phyloP scores from a whole-genome alignment of 2,113 vertebrate species.

The Cottus gobio region DNA sequence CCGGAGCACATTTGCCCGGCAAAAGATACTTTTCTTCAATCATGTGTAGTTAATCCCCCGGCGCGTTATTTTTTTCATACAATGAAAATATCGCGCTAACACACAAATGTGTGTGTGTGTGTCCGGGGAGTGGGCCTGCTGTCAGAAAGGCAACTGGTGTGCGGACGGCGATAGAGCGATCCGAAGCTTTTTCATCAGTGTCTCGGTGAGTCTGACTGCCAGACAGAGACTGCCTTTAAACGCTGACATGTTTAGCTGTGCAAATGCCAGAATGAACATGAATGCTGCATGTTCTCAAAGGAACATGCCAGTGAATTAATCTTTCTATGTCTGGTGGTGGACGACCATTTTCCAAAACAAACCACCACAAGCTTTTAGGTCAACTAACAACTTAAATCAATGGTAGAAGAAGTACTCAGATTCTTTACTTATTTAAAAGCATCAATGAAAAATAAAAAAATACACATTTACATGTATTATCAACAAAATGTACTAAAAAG shows the following conservation, averaged over 20 bases:
- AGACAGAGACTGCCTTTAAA: constrained; percentile 44
- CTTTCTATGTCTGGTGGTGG: not conserved
- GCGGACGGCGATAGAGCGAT: constrained; percentile 37
- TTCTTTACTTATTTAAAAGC: not conserved
- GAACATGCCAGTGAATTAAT: not conserved
- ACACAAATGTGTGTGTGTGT: constrained; percentile 26
- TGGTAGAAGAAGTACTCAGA: not conserved
- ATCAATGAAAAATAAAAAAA: not conserved
- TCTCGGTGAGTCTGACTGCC: constrained; percentile 27
- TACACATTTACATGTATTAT: not conserved
- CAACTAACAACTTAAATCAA: not conserved
- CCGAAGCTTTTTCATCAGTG: constrained; percentile 48
- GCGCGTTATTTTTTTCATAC: constrained; percentile 15
- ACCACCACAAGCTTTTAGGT: not conserved
- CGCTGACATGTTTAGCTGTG: constrained; percentile 27
- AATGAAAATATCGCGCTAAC: constrained; percentile 56
- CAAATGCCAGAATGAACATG: constrained; percentile 44
- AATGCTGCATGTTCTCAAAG: not conserved
- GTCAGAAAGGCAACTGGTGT: constrained; percentile 40
- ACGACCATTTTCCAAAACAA: not conserved
- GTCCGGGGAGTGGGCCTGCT: constrained; percentile 18
- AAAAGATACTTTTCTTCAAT: constrained; percentile 50
- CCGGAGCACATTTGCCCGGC: constrained; percentile 31
- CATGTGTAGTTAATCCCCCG: constrained; percentile 46
- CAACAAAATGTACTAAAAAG: not conserved